Evolutionary conservation across 2,888 invertebrate species (phyloP).

Genomic region (Coenonympha arcania): DNA sequence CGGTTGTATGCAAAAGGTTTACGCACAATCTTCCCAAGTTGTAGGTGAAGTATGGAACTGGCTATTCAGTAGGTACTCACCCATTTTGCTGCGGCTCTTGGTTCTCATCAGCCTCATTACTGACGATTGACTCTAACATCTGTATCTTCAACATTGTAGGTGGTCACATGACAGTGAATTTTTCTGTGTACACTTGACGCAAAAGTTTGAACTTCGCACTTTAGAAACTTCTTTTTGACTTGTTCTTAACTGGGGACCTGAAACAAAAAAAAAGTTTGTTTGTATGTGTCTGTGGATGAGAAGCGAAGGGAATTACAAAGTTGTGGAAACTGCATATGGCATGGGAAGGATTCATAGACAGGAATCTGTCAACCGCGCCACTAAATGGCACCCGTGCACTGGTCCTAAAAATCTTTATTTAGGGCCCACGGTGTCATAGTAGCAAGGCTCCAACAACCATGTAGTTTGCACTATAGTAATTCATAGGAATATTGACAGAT

Average conservation of each 20-base stretch:
- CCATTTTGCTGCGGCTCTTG: slow-evolving; percentile 61
- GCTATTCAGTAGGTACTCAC: too few relatives aligned
- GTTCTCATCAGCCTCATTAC: slow-evolving; percentile 73
- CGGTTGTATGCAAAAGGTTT: background rate
- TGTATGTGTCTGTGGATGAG: too few relatives aligned
- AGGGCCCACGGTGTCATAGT: too few relatives aligned
- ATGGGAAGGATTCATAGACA: too few relatives aligned
- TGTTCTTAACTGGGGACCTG: background rate
- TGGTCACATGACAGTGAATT: slow-evolving; percentile 60
- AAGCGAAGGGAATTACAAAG: too few relatives aligned
- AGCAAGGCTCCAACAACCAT: too few relatives aligned
- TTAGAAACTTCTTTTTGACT: background rate
- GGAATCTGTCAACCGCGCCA: too few relatives aligned
- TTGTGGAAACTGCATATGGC: too few relatives aligned
- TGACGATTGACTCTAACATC: slow-evolving; percentile 83
- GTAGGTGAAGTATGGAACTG: background rate
- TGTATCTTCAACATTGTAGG: slow-evolving; percentile 81
- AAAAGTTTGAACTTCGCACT: background rate
- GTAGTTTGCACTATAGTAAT: too few relatives aligned
- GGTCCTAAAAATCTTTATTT: too few relatives aligned
- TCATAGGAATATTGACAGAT: too few relatives aligned
- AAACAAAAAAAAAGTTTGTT: background rate
- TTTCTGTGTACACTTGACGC: slow-evolving; percentile 9
- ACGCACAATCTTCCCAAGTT: background rate
- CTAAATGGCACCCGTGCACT: too few relatives aligned